phyloP scores from a whole-genome alignment of 2,113 vertebrate species.

The Lichenostomus cassidix region DNA sequence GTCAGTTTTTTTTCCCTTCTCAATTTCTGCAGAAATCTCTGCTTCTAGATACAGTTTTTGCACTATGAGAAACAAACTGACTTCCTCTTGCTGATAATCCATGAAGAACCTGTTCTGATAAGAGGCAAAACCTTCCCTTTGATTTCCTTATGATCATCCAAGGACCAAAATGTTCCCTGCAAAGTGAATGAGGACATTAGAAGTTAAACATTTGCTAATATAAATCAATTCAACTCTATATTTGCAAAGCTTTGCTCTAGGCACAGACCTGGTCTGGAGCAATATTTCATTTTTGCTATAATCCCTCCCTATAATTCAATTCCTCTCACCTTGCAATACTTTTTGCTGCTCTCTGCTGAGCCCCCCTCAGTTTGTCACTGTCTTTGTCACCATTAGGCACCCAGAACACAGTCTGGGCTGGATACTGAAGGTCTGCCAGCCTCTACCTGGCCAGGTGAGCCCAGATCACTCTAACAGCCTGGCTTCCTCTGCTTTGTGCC shows the following conservation, averaged over 20 bases:
- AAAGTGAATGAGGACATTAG: neutral
- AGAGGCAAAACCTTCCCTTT: neutral
- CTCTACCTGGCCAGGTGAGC: neutral
- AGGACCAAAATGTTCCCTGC: neutral
- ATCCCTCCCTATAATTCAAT: neutral
- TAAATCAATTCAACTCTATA: neutral
- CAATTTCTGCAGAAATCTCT: neutral
- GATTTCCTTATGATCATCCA: neutral
- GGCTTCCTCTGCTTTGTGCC: neutral
- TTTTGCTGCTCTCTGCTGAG: neutral
- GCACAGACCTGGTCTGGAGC: neutral
- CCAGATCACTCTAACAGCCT: neutral
- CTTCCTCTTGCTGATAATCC: neutral
- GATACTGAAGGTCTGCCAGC: neutral
- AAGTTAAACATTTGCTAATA: neutral
- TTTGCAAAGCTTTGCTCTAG: neutral
- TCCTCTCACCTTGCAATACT: neutral
- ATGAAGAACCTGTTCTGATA: neutral
- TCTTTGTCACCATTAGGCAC: neutral
- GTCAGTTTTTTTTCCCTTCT: neutral
- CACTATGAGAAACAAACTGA: neutral
- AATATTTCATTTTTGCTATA: slow-evolving; percentile 1
- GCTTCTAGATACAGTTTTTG: neutral
- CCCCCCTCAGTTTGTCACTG: neutral
- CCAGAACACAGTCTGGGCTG: neutral